Percentiles rank a stretch among this genome's conserved stretches.
phyloP scores from a whole-genome alignment of 1,140 invertebrate genomes.

The Cardiocondyla obscurior region DNA sequence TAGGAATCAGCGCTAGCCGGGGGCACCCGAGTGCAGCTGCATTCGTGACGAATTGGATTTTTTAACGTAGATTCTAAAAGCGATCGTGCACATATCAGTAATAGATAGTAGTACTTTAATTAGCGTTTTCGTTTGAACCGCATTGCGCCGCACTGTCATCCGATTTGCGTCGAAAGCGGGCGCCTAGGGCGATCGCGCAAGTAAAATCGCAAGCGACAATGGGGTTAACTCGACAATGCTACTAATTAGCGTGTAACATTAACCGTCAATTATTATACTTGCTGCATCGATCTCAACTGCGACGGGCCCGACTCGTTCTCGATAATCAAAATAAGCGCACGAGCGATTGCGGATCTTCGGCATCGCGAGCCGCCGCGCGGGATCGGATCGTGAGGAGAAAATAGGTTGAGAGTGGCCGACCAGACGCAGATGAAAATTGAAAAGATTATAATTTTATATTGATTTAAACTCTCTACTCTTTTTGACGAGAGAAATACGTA shows the following conservation, averaged over 20 bases:
- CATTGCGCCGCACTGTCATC: slow-evolving; percentile 10
- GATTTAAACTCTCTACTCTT: not conserved
- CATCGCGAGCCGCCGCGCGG: not conserved
- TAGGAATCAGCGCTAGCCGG: not conserved
- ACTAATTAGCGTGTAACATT: slow-evolving; percentile 65
- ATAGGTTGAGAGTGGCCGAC: too few relatives aligned
- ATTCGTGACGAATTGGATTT: slow-evolving; percentile 36
- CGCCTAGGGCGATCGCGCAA: not conserved
- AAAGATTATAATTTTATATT: slow-evolving; percentile 3
- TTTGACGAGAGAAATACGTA: not conserved
- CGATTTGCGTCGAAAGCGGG: not conserved
- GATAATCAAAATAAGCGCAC: slow-evolving; percentile 33
- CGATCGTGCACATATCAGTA: slow-evolving; percentile 70
- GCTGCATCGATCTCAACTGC: slow-evolving; percentile 59
- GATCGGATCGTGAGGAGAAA: not conserved
- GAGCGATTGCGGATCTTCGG: not conserved
- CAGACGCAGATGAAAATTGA: not conserved
- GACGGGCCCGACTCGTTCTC: slow-evolving; percentile 34
- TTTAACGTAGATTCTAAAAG: slow-evolving; percentile 45
- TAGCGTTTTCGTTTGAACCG: slow-evolving; percentile 40
- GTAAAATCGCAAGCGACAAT: slow-evolving; percentile 11
- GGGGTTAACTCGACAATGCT: slow-evolving; percentile 38
- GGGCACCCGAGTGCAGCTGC: not conserved
- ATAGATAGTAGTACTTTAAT: slow-evolving; percentile 64
- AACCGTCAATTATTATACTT: slow-evolving; percentile 68